These are phyloP conservation scores for Stegana nigrithorax DNA, from an alignment of 2,888 invertebrate genomes.

Conservation along the genomic window DNA sequence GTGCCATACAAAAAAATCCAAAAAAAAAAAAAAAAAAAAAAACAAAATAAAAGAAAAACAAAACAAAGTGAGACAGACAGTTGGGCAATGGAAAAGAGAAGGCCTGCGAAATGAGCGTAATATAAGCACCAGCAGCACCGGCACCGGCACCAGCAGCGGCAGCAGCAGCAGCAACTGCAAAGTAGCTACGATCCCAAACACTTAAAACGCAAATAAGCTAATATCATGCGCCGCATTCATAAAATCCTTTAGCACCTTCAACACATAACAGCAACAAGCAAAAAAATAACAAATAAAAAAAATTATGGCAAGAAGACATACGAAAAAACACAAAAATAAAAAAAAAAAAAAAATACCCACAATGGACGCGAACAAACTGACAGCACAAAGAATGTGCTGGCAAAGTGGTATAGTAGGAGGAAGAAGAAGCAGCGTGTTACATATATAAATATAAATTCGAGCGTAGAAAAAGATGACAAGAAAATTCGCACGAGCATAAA, in stretches of 20 bases:
- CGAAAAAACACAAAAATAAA: slow-evolving; percentile 1
- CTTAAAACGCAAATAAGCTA: slow-evolving; percentile 56
- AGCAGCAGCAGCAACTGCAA: slow-evolving; percentile 8
- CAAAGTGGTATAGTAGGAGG: too few species aligned
- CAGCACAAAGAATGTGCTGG: neutral
- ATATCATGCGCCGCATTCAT: slow-evolving; percentile 57
- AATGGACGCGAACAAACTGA: neutral
- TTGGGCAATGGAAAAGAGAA: neutral
- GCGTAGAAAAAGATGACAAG: slow-evolving; percentile 11
- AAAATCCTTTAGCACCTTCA: slow-evolving; percentile 61
- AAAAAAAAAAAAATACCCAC: neutral
- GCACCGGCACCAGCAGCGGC: too few species aligned
- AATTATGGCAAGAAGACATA: neutral
- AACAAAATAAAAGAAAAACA: neutral
- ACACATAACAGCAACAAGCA: slow-evolving; percentile 44
- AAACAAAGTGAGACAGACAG: neutral
- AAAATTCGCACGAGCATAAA: slow-evolving; percentile 14
- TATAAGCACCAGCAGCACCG: slow-evolving; percentile 23
- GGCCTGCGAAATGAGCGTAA: slow-evolving; percentile 24
- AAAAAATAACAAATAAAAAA: slow-evolving; percentile 33
- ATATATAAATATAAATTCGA: slow-evolving; percentile 10
- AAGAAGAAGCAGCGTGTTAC: too few species aligned
- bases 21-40: neutral
- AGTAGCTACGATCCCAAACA: slow-evolving; percentile 20
- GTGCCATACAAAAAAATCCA: slow-evolving; percentile 37